Base-by-base conservation (phyloP, 2,888 invertebrate genomes). In the Nemurella pictetii region DNA sequence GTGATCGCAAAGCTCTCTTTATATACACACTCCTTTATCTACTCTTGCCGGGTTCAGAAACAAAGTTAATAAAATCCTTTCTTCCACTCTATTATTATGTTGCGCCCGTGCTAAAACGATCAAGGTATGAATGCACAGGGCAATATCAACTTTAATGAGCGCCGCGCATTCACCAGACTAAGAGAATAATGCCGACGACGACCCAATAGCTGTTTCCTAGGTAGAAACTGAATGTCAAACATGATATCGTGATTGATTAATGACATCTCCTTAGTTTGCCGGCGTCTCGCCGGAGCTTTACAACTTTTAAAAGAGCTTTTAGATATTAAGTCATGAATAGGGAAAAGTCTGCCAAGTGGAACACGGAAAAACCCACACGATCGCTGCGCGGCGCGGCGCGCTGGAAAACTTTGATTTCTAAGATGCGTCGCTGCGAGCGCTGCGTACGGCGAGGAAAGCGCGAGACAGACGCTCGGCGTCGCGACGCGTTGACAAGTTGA, bases 11-110 rank as follows among this genome's bases (percentile, higher is more conserved):
- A 75, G 75, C 55, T 20, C 55, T 55, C 55, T 55, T 55, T 55
- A 55, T 55, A 75, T 20, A 75, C 75, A 28, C 75, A 27, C 75
- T 75, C 75, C 75, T 75, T 55, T 75, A 28, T 28, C 80, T 26
- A 2, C n/a, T n/a, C 12, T 15, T n/a, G 29, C 80, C 25, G 80
- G 4, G 3, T 30, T 25, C 9, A 80, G 80, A 80, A 80, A 80
- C 80, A n/a, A 80, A 80, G 80, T 80, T 80, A 80, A 80, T 80
- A 80, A 80, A 80, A 80, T 80, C 35, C 80, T 26, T 80, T 80
- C 80, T 36, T 80, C 32, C 35, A 35, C 35, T 75, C 55, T 20
- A 55, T 75, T 75, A 75, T 75, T 2, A 75, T 75, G 26, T 12
- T 27, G 1, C 9, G 9, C 27, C 27, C 75, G 75, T 15, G 28